phyloP scores from a whole-genome alignment of 2,797 vertebrate genomes.

The Telmatherina bonti region DNA sequence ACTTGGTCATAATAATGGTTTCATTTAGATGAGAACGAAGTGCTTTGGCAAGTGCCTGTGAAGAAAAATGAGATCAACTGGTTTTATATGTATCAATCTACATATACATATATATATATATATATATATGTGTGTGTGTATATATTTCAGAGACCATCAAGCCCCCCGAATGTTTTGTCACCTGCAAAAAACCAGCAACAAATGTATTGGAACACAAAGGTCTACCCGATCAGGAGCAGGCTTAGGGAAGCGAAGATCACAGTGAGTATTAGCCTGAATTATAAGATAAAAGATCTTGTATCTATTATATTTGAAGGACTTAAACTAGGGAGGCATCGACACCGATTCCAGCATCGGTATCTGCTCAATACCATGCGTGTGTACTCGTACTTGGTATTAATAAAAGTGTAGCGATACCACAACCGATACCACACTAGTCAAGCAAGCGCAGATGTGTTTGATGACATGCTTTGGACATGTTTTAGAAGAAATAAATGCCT shows the following conservation, averaged over 20 bases:
- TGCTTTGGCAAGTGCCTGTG: not conserved
- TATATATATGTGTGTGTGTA: too few species aligned
- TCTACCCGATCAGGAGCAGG: constrained; percentile 60
- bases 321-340: too few species aligned
- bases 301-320: not conserved
- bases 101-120: too few species aligned
- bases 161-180: not conserved
- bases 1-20: not conserved
- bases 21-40: not conserved
- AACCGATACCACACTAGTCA: too few species aligned
- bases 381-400: too few species aligned
- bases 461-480: too few species aligned
- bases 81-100: not conserved
- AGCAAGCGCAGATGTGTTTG: too few species aligned
- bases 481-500: too few species aligned
- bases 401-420: too few species aligned
- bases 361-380: too few species aligned
- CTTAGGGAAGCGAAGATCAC: not conserved
- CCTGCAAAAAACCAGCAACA: not conserved
- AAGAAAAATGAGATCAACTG: too few species aligned
- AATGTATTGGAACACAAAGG: not conserved
- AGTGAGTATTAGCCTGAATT: constrained; percentile 41
- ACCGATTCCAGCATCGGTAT: too few species aligned
- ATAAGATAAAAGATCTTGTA: not conserved
- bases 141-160: constrained; percentile 36